A percentile compares a stretch with the other conserved stretches of the same genome.
These are phyloP conservation scores for Oryzias woworae DNA, from an alignment of 2,113 vertebrate genomes.

Conservation along the genomic window DNA sequence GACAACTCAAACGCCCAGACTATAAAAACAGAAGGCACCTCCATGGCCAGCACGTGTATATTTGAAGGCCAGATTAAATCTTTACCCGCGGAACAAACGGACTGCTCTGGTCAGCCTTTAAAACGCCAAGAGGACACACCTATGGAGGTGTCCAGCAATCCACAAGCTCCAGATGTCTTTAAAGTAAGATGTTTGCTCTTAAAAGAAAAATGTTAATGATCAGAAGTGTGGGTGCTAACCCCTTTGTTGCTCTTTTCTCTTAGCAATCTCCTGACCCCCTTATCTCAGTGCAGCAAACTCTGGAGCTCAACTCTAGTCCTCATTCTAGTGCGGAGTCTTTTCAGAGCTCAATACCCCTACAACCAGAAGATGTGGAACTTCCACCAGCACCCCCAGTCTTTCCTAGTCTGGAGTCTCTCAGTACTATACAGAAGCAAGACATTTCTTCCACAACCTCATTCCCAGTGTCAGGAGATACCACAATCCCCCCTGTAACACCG, in stretches of 20 bases:
- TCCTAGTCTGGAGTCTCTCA: slow-evolving; percentile 81
- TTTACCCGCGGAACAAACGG: slow-evolving; percentile 79
- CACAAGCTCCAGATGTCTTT: slow-evolving; percentile 80
- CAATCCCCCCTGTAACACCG: slow-evolving; percentile 84
- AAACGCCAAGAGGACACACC: slow-evolving; percentile 94
- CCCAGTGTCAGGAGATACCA: slow-evolving; percentile 84
- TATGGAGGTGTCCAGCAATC: slow-evolving; percentile 93
- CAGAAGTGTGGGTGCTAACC: slow-evolving; percentile 2
- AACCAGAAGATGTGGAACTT: slow-evolving; percentile 86
- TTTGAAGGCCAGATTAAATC: slow-evolving; percentile 94
- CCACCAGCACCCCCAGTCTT: slow-evolving; percentile 84
- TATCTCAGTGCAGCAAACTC: slow-evolving; percentile 84
- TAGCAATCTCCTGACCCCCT: slow-evolving; percentile 82
- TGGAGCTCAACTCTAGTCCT: slow-evolving; percentile 83
- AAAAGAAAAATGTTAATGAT: background rate
- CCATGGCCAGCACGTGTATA: slow-evolving; percentile 87
- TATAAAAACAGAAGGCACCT: slow-evolving; percentile 91
- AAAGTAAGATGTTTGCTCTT: slow-evolving; percentile 73
- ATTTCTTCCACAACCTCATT: slow-evolving; percentile 85
- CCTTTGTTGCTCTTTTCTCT: slow-evolving; percentile 15
- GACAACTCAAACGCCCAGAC: slow-evolving; percentile 80
- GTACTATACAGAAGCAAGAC: slow-evolving; percentile 90
- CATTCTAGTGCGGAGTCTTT: slow-evolving; percentile 79
- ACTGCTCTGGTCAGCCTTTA: slow-evolving; percentile 76
- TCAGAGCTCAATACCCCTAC: slow-evolving; percentile 85